phyloP scores from a whole-genome alignment of 2,888 invertebrate genomes.

The Synanthedon tipuliformis region DNA sequence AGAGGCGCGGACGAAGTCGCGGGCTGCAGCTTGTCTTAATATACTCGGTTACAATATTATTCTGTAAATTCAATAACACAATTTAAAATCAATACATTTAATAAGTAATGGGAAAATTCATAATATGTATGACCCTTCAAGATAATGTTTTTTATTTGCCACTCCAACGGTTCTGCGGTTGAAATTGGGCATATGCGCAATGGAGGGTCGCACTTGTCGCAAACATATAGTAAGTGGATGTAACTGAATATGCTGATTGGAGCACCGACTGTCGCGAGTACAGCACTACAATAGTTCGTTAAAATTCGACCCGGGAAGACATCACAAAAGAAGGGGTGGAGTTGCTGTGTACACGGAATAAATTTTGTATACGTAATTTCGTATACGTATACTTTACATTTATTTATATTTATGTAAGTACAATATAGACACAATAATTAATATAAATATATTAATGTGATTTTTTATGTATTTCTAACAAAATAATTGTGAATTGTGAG shows the following conservation, averaged over 20 bases:
- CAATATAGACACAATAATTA: no score
- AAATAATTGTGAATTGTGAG: no score
- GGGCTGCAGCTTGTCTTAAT: no score
- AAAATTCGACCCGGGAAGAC: constrained; percentile 31
- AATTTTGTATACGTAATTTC: no score
- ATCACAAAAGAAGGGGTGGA: constrained; percentile 14
- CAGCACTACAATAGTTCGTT: constrained; percentile 38
- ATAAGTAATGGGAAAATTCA: constrained; percentile 15
- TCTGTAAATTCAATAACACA: no score
- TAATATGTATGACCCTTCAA: constrained; percentile 13
- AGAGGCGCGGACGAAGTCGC: no score
- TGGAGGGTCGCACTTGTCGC: constrained; percentile 45
- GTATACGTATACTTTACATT: no score
- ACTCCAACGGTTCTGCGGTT: constrained; percentile 14
- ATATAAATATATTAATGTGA: no score
- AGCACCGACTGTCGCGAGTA: constrained; percentile 20
- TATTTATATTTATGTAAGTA: no score
- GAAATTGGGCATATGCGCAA: constrained; percentile 46
- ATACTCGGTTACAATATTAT: no score
- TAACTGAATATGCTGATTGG: constrained; percentile 59
- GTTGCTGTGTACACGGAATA: constrained; percentile 3
- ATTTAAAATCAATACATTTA: not conserved
- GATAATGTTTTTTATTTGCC: constrained; percentile 3
- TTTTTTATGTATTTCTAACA: no score
- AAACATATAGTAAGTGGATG: constrained; percentile 46